Evolutionary conservation across 1,140 invertebrate genomes (phyloP).

Genomic region (Cyrtorhinus lividipennis): DNA sequence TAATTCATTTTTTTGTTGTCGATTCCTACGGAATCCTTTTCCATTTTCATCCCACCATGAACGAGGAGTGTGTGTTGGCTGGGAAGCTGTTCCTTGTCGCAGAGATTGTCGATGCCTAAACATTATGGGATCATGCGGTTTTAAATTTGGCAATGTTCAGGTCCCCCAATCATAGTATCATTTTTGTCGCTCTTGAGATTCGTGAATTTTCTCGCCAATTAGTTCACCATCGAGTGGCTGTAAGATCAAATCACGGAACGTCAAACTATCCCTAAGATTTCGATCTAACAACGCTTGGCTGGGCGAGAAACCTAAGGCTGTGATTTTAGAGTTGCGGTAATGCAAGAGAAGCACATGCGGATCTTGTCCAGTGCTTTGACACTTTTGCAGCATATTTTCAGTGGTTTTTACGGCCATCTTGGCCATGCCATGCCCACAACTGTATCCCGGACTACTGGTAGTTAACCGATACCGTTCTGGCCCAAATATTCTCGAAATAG

Average conservation of each 20-base stretch:
- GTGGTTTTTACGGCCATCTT: neutral
- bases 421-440: constrained; percentile 1
- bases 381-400: constrained; percentile 4
- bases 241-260: neutral
- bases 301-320: constrained; percentile 8
- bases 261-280: neutral
- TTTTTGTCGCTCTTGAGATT: constrained; percentile 7
- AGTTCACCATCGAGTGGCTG: neutral
- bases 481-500: constrained; percentile 1
- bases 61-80: constrained; percentile 2
- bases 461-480: neutral
- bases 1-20: neutral
- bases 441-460: neutral
- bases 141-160: constrained; percentile 3
- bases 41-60: constrained; percentile 7
- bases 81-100: neutral
- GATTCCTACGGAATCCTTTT: neutral
- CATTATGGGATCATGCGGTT: constrained; percentile 1
- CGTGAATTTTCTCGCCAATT: neutral
- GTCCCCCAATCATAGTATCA: neutral
- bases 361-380: constrained; percentile 1
- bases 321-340: constrained; percentile 1
- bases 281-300: neutral
- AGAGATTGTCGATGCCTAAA: neutral
- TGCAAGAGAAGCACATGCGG: neutral